A percentile compares a stretch with the other conserved stretches of the same genome.
Evolutionary conservation across 2,888 invertebrate genomes (phyloP).

Genomic region (Drosophila fulvimacula): DNA sequence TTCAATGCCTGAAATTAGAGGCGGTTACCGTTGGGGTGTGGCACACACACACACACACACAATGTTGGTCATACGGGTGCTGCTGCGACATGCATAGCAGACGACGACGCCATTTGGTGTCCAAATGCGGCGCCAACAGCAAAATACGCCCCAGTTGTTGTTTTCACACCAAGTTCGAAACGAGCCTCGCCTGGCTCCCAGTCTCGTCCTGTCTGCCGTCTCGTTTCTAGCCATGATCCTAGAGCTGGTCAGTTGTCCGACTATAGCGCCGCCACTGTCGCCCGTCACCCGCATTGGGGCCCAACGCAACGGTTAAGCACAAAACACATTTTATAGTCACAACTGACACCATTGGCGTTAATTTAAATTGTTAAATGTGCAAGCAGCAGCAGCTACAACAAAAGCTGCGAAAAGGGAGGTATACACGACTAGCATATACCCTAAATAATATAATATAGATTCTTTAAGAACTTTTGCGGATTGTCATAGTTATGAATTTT

Average conservation of each 20-base stretch:
- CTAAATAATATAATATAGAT: not conserved
- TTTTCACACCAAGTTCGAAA: constrained; percentile 75
- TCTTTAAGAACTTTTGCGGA: not conserved
- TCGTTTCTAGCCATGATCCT: constrained; percentile 30
- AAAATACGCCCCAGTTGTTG: constrained; percentile 79
- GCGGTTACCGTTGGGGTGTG: constrained; percentile 58
- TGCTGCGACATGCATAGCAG: constrained; percentile 69
- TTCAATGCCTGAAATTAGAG: constrained; percentile 79
- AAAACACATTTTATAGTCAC: constrained; percentile 77
- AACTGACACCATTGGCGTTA: constrained; percentile 83
- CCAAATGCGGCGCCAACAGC: constrained; percentile 78
- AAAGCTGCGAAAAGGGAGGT: constrained; percentile 23
- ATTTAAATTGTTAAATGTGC: constrained; percentile 82
- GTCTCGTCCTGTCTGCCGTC: constrained; percentile 8
- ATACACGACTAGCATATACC: not conserved
- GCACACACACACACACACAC: constrained; percentile 5
- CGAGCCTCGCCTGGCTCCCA: constrained; percentile 35
- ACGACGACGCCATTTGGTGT: constrained; percentile 73
- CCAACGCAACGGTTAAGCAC: constrained; percentile 64
- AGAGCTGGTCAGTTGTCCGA: constrained; percentile 18
- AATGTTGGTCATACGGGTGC: constrained; percentile 47
- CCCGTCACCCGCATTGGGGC: constrained; percentile 61
- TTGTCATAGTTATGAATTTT: not conserved
- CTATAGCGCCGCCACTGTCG: not conserved
- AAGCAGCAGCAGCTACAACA: constrained; percentile 45